Conservation (phyloP, 2,797 vertebrate genomes). For the Lacerta bilineata region DNA sequence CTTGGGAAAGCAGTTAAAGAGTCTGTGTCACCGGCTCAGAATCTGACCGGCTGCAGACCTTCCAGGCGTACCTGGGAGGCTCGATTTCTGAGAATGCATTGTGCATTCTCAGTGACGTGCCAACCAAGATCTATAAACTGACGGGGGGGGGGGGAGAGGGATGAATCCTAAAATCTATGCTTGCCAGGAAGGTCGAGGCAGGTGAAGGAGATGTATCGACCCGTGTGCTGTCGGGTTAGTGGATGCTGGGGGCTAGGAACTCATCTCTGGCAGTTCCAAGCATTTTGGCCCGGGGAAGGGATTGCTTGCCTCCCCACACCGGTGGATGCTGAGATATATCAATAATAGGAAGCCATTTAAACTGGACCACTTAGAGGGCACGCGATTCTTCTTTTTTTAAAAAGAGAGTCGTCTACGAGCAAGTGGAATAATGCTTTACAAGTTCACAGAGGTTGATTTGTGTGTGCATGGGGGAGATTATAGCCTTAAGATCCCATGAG, state of each 20-base stretch:
- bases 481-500: constrained; percentile 32
- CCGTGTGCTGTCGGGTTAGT: constrained; percentile 50
- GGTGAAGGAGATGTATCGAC: constrained; percentile 72
- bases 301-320: constrained; percentile 30
- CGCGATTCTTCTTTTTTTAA: neutral
- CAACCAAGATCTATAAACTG: constrained; percentile 74
- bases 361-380: neutral
- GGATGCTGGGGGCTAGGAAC: constrained; percentile 64
- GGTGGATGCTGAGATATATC: constrained; percentile 68
- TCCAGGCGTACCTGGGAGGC: constrained; percentile 48
- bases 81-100: constrained; percentile 74
- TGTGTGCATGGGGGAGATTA: constrained; percentile 43
- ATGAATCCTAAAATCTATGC: constrained; percentile 77
- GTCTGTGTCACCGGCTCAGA: constrained; percentile 5
- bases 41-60: constrained; percentile 41
- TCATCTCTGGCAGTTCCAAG: constrained; percentile 66
- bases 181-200: constrained; percentile 76
- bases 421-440: constrained; percentile 58
- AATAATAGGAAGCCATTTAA: constrained; percentile 78
- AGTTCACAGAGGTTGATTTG: constrained; percentile 65
- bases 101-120: constrained; percentile 68
- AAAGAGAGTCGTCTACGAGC: constrained; percentile 37
- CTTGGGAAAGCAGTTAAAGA: neutral
- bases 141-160: constrained; percentile 37
- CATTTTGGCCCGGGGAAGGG: constrained; percentile 63